A percentile compares a stretch with the other conserved stretches of the same genome.
These are phyloP conservation scores for Phyllostomus hastatus DNA, from an alignment of 2,113 vertebrate genomes.

Conservation along the genomic window DNA sequence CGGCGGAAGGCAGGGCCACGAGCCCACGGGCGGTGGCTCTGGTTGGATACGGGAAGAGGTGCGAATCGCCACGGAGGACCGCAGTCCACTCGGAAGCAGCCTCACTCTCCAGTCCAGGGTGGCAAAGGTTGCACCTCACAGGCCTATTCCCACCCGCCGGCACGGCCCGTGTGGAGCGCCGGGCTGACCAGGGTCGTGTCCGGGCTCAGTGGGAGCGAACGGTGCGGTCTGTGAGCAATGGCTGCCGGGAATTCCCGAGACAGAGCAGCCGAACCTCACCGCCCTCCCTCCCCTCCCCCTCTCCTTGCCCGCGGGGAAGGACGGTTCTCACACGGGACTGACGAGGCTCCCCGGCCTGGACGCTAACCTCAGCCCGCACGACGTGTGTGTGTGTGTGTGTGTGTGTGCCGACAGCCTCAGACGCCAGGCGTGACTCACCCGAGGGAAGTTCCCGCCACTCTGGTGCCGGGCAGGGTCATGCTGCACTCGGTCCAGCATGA, in stretches of 20 bases:
- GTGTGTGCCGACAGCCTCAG: background rate
- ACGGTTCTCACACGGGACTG: background rate
- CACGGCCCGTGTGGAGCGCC: background rate
- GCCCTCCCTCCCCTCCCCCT: background rate
- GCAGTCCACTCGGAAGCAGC: background rate
- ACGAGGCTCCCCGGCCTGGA: background rate
- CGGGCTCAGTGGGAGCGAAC: background rate
- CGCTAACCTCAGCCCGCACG: background rate
- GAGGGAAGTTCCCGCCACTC: conserved; percentile 93
- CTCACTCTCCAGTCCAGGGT: background rate
- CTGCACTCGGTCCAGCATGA: conserved; percentile 98
- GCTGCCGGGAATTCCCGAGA: background rate
- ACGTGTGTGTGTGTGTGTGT: accelerated
- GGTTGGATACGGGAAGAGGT: background rate
- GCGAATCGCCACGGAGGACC: no score
- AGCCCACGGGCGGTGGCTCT: background rate
- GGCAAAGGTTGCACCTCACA: background rate
- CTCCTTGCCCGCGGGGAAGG: background rate
- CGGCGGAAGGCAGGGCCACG: background rate
- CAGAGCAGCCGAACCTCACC: accelerated
- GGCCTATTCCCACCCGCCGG: accelerated
- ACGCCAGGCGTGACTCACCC: conserved; percentile 81
- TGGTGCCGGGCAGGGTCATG: conserved; percentile 92
- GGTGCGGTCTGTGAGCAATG: background rate
- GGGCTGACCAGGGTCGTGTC: background rate